A percentile compares a stretch with the other conserved stretches of the same genome.
Conservation (phyloP, 1,140 invertebrate genomes). For the Drosophila arawakana region DNA sequence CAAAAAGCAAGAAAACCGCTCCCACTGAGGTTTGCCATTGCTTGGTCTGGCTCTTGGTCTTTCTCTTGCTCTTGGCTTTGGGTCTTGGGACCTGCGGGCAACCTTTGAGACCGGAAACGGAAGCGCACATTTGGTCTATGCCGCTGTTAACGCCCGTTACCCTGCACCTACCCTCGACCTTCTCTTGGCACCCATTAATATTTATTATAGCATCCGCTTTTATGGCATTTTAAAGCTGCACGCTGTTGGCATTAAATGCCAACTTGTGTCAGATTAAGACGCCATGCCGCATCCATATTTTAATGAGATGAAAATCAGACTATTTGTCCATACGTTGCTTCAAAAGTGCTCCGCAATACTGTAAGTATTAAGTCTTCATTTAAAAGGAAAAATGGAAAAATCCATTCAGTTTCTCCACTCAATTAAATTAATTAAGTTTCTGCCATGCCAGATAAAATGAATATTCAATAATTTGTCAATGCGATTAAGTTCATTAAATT, state of each 20-base stretch:
- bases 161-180: not conserved
- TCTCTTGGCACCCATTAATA: constrained; percentile 60
- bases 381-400: not conserved
- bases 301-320: constrained; percentile 55
- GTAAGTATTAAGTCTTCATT: not conserved
- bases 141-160: constrained; percentile 25
- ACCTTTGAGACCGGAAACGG: constrained; percentile 43
- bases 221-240: constrained; percentile 64
- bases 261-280: constrained; percentile 57
- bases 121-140: constrained; percentile 45
- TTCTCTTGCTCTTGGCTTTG: not conserved
- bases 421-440: constrained; percentile 13
- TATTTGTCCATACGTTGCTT: constrained; percentile 12
- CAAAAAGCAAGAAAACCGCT: constrained; percentile 24
- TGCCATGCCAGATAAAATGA: not conserved
- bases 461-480: not conserved
- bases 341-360: not conserved
- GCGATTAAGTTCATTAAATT: not conserved
- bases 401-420: not conserved
- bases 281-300: constrained; percentile 30
- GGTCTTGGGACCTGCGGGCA: constrained; percentile 17
- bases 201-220: constrained; percentile 69
- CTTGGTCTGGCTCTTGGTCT: not conserved
- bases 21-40: constrained; percentile 34
- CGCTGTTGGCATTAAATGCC: constrained; percentile 56